These are phyloP conservation scores for Paraplagusia blochii DNA, from an alignment of 2,113 vertebrate species.

Conservation along the genomic window DNA sequence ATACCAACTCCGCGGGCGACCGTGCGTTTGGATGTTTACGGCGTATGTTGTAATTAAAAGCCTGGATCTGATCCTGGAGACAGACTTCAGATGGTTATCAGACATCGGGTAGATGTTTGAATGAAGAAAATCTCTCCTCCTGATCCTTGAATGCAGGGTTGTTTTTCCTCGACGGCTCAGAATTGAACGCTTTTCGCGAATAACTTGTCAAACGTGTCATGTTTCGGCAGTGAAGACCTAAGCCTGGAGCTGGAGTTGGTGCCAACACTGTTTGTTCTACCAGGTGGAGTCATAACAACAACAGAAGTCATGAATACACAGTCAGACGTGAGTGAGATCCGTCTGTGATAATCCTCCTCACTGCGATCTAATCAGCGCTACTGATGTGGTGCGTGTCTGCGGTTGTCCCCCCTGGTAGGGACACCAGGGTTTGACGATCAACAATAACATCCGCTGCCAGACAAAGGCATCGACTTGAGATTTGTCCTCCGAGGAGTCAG, in stretches of 20 bases:
- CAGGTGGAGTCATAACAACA: constrained; percentile 8
- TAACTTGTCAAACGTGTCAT: neutral
- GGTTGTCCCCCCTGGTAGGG: constrained; percentile 18
- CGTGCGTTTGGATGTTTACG: constrained; percentile 33
- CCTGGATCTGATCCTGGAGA: constrained; percentile 9
- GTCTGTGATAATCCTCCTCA: constrained; percentile 27
- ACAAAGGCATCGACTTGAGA: neutral
- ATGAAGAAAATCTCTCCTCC: constrained; percentile 7
- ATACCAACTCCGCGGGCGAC: constrained; percentile 23
- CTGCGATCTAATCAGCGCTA: constrained; percentile 32
- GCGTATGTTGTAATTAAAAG: constrained; percentile 49
- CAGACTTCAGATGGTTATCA: constrained; percentile 6
- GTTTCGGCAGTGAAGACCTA: constrained; percentile 6
- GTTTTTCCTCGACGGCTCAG: neutral
- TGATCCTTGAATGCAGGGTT: neutral
- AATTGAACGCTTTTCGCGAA: constrained; percentile 15
- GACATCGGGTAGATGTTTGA: too few species aligned
- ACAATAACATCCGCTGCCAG: constrained; percentile 1
- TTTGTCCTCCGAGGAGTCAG: neutral
- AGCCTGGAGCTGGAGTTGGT: constrained; percentile 9
- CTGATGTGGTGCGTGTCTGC: constrained; percentile 9
- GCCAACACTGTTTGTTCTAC: constrained; percentile 15
- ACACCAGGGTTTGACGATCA: neutral
- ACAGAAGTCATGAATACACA: constrained; percentile 9
- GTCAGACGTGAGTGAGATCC: constrained; percentile 31